Base-by-base conservation (phyloP, 2,888 invertebrate species). In the Gymnosoma rotundatum region DNA sequence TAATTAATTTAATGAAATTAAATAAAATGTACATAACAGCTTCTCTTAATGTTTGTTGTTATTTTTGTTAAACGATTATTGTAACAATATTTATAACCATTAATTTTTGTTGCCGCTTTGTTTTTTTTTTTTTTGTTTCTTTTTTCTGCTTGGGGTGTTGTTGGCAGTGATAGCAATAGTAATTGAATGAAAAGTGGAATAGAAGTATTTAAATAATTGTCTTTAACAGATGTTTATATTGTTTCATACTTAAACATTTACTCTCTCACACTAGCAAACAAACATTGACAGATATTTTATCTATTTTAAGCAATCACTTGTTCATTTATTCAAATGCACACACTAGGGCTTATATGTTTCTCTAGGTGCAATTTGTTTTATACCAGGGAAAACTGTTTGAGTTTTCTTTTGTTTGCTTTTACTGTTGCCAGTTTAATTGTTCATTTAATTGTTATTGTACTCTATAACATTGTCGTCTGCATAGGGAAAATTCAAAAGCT, bases 151-250 rank as follows among this genome's bases (percentile, higher is more conserved):
- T 48, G n/a, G 61, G 52, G 3, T 50, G 18, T 67, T 32, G 52
- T 16, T 50, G n/a, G 4, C 38, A 18, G 20, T 32, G 14, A 32
- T 54, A 18, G 54, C 36, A 12, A n/a, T 67, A 79, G 32, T 42
- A 42, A 50, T 38, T 52, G 21, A 60, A 45, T 12, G n/a, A 42
- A 76, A 45, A n/a, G n/a, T 70, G 12, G 5, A 5, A 3, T 42
- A 18, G 50, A 18, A 56, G 48, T 69, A 54, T 72, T 60, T 50
- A 52, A 32, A 32, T 32, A 74, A 56, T 74, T 80, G 78, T 67
- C 54, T 73, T 74, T 16, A 66, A 25, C 83, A 83, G 54, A 74
- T 83, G 67, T 73, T 78, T 54, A 38, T 63, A 20, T 21, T 67
- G 38, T 54, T 78, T 38, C 25, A n/a, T 32, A n/a, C 42, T 38